A percentile compares a stretch with the other conserved stretches of the same genome.
Evolutionary conservation across 2,113 vertebrate species (phyloP).

Genomic region (Atlantisia rogersi): DNA sequence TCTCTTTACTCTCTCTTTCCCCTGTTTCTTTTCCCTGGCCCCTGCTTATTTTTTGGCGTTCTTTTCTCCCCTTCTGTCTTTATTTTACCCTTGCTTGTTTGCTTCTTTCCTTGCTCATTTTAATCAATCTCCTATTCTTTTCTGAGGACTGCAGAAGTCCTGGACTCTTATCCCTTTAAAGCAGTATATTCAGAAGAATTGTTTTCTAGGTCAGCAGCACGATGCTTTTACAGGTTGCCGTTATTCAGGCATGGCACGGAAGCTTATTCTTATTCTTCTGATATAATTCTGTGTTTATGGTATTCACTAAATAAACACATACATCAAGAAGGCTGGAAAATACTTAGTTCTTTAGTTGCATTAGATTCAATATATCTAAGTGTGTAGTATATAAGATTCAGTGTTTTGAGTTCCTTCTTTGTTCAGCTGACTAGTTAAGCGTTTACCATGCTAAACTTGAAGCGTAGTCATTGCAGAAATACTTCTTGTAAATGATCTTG

Average conservation of each 20-base stretch:
- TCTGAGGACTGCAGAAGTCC: not conserved
- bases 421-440: not conserved
- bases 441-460: not conserved
- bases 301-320: not conserved
- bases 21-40: not conserved
- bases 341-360: not conserved
- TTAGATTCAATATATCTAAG: not conserved
- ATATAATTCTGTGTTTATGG: not conserved
- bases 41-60: not conserved
- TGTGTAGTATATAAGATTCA: not conserved
- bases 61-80: not conserved
- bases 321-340: not conserved
- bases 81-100: not conserved
- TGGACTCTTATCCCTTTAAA: not conserved
- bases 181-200: not conserved
- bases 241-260: not conserved
- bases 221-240: fast-evolving
- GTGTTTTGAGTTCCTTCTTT: not conserved
- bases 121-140: not conserved
- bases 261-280: not conserved
- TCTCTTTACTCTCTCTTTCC: not conserved
- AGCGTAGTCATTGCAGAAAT: not conserved
- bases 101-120: not conserved
- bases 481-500: not conserved
- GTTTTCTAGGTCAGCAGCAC: not conserved